phyloP scores from a whole-genome alignment of 2,888 invertebrate genomes.

The Cheilosia soror region DNA sequence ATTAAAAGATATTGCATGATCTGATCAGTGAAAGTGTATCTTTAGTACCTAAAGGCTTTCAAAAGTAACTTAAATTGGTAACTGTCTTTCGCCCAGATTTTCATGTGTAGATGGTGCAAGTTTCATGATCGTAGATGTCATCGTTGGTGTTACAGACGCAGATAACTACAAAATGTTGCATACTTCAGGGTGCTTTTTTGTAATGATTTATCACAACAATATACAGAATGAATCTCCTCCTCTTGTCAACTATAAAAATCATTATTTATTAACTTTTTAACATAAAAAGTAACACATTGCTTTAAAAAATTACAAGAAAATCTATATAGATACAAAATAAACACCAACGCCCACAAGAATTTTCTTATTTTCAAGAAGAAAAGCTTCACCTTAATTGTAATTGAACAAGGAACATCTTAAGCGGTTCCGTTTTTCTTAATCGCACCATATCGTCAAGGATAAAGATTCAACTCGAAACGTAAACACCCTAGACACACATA shows the following conservation, averaged over 20 bases:
- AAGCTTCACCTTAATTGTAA: constrained; percentile 36
- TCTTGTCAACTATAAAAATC: no score
- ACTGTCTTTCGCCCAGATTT: no score
- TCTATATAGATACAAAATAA: background rate
- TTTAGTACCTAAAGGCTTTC: no score
- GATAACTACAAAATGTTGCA: background rate
- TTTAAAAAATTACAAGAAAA: no score
- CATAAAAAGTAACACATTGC: no score
- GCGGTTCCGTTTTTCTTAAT: constrained; percentile 57
- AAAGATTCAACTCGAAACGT: constrained; percentile 45
- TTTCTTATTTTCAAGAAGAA: background rate
- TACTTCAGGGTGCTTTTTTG: background rate
- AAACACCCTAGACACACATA: constrained; percentile 10
- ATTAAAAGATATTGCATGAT: background rate
- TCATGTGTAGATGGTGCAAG: no score
- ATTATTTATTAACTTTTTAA: no score
- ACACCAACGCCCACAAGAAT: constrained; percentile 1
- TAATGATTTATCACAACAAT: no score
- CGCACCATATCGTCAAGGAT: constrained; percentile 59
- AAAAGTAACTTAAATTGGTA: background rate
- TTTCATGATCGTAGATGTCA: background rate
- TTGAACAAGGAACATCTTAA: constrained; percentile 39
- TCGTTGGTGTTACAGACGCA: background rate
- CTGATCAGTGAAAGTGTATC: no score
- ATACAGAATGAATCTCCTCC: no score